A percentile compares a stretch with the other conserved stretches of the same genome.
These are phyloP conservation scores for Stenurella melanura DNA, from an alignment of 2,888 invertebrate genomes.

Conservation along the genomic window DNA sequence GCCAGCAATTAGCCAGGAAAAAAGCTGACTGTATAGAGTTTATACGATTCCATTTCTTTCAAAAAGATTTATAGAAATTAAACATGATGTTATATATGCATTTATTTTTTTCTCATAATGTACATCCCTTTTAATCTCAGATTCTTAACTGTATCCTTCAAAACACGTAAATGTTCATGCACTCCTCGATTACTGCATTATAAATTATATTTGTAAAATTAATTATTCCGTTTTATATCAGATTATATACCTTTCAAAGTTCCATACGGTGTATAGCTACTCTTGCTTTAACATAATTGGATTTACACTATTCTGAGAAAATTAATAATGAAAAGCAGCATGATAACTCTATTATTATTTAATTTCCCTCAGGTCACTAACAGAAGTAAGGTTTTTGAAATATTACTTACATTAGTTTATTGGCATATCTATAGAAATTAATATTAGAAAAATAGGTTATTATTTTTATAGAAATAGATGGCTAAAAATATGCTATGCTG, in stretches of 20 bases:
- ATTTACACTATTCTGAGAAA: not conserved
- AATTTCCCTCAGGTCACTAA: constrained; percentile 2
- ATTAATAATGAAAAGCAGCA: constrained; percentile 5
- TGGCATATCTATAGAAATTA: not conserved
- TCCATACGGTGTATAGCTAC: not conserved
- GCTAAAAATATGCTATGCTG: too few species aligned
- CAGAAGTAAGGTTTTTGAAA: constrained; percentile 2
- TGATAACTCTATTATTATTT: not conserved
- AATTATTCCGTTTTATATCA: not conserved
- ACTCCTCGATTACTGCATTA: not conserved
- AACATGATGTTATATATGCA: too few species aligned
- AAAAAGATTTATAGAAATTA: too few species aligned
- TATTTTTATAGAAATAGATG: not conserved
- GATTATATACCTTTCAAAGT: not conserved
- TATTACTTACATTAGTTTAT: not conserved
- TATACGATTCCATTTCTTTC: too few species aligned
- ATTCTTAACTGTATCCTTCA: too few species aligned
- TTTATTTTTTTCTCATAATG: too few species aligned
- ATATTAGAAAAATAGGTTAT: not conserved
- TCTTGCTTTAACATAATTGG: not conserved
- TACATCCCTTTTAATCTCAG: too few species aligned
- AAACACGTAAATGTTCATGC: not conserved
- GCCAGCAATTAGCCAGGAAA: too few species aligned
- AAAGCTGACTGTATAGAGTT: too few species aligned
- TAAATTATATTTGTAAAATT: not conserved